Percentiles rank a stretch among this genome's conserved stretches.
Evolutionary conservation across 2,113 vertebrate species (phyloP).

Genomic region (Potamarius usumacintae): DNA sequence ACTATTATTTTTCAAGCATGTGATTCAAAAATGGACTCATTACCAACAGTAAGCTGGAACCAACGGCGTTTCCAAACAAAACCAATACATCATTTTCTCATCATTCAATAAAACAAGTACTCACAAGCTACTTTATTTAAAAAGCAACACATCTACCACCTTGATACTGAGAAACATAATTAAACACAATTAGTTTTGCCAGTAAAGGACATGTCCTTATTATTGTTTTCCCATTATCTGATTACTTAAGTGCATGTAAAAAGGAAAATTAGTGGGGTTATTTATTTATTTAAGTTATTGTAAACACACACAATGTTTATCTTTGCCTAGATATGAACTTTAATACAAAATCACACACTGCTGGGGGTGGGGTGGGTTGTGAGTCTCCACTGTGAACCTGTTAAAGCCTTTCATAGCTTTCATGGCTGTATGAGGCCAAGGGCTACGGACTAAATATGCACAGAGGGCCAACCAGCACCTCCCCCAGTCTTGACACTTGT

Average conservation of each 20-base stretch:
- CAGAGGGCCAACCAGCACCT: conserved; percentile 15
- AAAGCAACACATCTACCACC: not conserved
- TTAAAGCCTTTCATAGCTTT: conserved; percentile 56
- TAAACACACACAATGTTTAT: not conserved
- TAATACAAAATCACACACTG: not conserved
- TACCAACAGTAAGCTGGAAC: not conserved
- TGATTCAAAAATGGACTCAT: not conserved
- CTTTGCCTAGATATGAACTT: conserved; percentile 15
- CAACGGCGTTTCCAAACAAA: not conserved
- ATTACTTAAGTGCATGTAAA: not conserved
- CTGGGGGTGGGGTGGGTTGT: no score
- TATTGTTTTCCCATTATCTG: not conserved
- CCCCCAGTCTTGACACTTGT: conserved; percentile 37
- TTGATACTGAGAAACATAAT: not conserved
- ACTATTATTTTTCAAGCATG: not conserved
- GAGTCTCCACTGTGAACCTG: not conserved
- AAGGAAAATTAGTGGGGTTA: not conserved
- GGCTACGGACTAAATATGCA: not conserved
- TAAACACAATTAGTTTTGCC: not conserved
- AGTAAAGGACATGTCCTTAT: not conserved
- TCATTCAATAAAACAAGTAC: not conserved
- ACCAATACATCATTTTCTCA: not conserved
- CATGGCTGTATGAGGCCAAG: conserved; percentile 35
- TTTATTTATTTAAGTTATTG: not conserved
- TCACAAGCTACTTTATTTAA: not conserved